Percentiles rank a stretch among this genome's conserved stretches.
These are phyloP conservation scores for Ormyrus nitidulus DNA, from an alignment of 2,888 invertebrate genomes.

Conservation along the genomic window DNA sequence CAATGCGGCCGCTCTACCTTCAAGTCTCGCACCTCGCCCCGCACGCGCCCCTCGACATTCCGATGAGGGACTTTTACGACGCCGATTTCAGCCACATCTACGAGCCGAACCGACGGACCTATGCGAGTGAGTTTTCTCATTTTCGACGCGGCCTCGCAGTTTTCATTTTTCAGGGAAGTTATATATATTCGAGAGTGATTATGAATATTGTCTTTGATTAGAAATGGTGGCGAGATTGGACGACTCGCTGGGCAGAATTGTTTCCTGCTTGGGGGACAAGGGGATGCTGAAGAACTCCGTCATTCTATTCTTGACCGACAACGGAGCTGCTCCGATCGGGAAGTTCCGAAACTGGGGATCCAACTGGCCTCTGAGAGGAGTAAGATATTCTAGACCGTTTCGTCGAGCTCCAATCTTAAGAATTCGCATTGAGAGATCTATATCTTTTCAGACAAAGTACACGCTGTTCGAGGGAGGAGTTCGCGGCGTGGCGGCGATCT, in stretches of 20 bases:
- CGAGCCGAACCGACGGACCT: constrained; percentile 83
- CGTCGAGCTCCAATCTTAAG: not conserved
- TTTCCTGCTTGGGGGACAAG: constrained; percentile 77
- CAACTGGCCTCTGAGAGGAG: constrained; percentile 81
- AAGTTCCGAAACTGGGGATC: constrained; percentile 78
- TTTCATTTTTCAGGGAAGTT: too few relatives aligned
- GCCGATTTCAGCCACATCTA: constrained; percentile 82
- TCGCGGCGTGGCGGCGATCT: constrained; percentile 80
- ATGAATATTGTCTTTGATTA: constrained; percentile 62
- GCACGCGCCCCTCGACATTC: constrained; percentile 84
- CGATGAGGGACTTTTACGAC: constrained; percentile 79
- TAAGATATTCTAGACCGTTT: constrained; percentile 63
- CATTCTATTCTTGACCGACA: constrained; percentile 81
- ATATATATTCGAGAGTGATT: too few relatives aligned
- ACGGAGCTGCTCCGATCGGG: constrained; percentile 79
- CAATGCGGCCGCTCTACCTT: constrained; percentile 84
- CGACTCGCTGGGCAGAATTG: constrained; percentile 79
- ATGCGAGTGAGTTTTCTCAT: constrained; percentile 80
- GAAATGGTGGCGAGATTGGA: constrained; percentile 82
- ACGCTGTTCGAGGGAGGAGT: constrained; percentile 85
- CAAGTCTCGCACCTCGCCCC: constrained; percentile 89
- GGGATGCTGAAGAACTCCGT: constrained; percentile 80
- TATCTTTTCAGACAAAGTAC: constrained; percentile 78
- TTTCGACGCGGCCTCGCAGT: too few relatives aligned
- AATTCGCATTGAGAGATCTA: not conserved